Conservation (phyloP, 2,888 invertebrate species). For the Philereme transversata region DNA sequence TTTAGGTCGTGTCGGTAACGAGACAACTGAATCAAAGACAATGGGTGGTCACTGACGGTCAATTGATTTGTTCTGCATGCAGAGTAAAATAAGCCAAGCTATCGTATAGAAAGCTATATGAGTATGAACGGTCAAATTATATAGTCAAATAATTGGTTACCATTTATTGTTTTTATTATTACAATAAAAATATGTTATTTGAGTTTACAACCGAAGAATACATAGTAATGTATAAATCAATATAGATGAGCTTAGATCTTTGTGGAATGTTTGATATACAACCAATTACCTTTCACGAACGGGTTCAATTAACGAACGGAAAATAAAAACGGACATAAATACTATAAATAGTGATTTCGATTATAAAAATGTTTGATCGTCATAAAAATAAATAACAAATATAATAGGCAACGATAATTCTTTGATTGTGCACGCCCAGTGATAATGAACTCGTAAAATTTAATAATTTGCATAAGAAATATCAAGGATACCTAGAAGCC, state of each 20-base stretch:
- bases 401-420: conserved; percentile 40
- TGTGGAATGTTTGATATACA: conserved; percentile 42
- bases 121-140: background rate
- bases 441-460: conserved; percentile 38
- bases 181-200: conserved; percentile 24
- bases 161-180: conserved; percentile 14
- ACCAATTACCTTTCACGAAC: conserved; percentile 42
- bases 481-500: conserved; percentile 4
- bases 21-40: conserved; percentile 71
- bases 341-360: conserved; percentile 36
- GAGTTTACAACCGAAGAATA: conserved; percentile 23
- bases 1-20: conserved; percentile 59
- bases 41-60: conserved; percentile 62
- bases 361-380: conserved; percentile 46
- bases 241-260: conserved; percentile 35
- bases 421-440: conserved; percentile 38
- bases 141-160: conserved; percentile 20
- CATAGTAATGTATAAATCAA: conserved; percentile 40
- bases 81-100: background rate
- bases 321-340: conserved; percentile 48
- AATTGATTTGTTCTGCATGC: conserved; percentile 62
- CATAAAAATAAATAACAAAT: conserved; percentile 46
- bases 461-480: conserved; percentile 26
- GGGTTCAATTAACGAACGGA: conserved; percentile 45
- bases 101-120: background rate